Evolutionary conservation across 2,888 invertebrate genomes (phyloP).

Genomic region (Thereva unica): DNA sequence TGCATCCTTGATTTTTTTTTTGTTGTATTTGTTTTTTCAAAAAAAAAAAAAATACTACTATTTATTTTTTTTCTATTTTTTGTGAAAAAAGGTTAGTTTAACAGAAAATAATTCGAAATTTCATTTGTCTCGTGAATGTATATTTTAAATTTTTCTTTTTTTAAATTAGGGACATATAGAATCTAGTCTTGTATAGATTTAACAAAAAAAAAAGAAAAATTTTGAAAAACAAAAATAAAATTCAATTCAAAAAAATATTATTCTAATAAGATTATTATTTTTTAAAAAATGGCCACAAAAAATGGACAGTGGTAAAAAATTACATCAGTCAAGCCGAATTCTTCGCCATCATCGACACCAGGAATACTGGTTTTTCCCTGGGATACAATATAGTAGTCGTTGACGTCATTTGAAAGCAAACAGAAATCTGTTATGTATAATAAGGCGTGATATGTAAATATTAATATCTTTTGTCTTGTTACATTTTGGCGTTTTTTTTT

Average conservation of each 20-base stretch:
- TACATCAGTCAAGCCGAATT: conserved; percentile 81
- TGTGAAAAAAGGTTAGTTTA: background rate
- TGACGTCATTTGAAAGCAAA: conserved; percentile 67
- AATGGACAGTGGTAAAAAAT: conserved; percentile 51
- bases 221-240: background rate
- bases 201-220: background rate
- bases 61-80: background rate
- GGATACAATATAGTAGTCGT: conserved; percentile 87
- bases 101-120: too few relatives aligned
- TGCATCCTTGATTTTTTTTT: background rate
- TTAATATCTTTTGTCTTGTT: too few relatives aligned
- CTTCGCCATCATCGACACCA: conserved; percentile 89
- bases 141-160: too few relatives aligned
- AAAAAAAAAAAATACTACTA: background rate
- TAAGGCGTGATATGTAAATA: background rate
- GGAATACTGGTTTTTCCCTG: conserved; percentile 94
- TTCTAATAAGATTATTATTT: too few relatives aligned
- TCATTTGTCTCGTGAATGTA: too few relatives aligned
- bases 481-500: too few relatives aligned
- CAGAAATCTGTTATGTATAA: conserved; percentile 7
- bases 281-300: conserved; percentile 9
- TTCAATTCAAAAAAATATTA: background rate
- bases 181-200: too few relatives aligned
- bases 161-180: too few relatives aligned
- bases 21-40: background rate